Evolutionary conservation across 2,797 vertebrate genomes (phyloP), one percentile per base, ranked within the genome.

Genomic region (Myripristis murdjan): DNA sequence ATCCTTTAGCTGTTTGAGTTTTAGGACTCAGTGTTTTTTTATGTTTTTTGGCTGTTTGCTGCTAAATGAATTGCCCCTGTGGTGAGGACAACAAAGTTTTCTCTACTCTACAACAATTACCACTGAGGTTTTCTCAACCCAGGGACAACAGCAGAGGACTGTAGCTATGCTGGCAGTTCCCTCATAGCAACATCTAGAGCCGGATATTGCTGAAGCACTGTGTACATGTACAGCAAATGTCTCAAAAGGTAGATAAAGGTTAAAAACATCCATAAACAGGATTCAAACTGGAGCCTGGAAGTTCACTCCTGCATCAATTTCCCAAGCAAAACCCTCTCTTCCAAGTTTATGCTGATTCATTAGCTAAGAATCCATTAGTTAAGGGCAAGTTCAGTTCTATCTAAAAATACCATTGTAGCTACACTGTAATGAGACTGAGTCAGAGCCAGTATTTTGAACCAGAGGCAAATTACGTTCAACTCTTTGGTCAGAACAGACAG

Each of bases 401-500:
- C 69, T 71, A 68, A 85, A 84, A 82, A 83, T 73, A 82, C 54
- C 60, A 73, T 53, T 46, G 20, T 15, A 68, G 63, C 44, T 35
- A 24, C 18, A 37, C 20, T 58, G 26, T 79, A 82, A 85, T 81
- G 80, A 83, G 80, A 64, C 54, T 28, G 44, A 87, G 51, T 85
- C 33, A 82, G 43, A 80, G 72, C 48, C 56, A 58, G 71, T 59
- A 44, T 75, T 73, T 59, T 74, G 56, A 75, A 82, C 69, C 70
- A 78, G 63, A 70, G 54, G 57, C 67, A 83, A 79, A 83, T 78
- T 75, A 75, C 53, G 60, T 70, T 62, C 28, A 63, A 79, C 63
- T 74, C 73, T 88, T 82, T 83, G 83, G 79, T 81, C 81, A 81
- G 68, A 79, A 69, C 66, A 75, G 75, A 85, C 73, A 88, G 70